Conservation (phyloP, 2,113 vertebrate species). For the Castor canadensis region DNA sequence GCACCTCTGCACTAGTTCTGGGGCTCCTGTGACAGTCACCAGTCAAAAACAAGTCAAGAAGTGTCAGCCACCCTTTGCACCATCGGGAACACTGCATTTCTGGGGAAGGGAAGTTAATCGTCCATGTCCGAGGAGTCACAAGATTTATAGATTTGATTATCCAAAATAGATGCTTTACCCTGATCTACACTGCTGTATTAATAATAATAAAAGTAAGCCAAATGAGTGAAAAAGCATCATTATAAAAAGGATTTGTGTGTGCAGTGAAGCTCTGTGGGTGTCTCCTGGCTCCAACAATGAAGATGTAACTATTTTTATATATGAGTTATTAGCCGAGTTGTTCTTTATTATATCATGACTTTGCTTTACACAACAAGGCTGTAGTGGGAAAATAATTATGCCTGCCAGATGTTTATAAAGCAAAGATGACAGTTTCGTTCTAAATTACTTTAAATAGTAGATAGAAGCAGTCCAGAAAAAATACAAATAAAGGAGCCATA, state of each 20-base stretch:
- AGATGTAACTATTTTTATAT: constrained; percentile 70
- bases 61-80: not conserved
- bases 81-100: constrained; percentile 59
- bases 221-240: constrained; percentile 61
- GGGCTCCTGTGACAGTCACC: not conserved
- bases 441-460: constrained; percentile 48
- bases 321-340: constrained; percentile 62
- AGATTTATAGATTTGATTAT: constrained; percentile 80
- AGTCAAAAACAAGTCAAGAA: not conserved
- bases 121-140: constrained; percentile 62
- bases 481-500: constrained; percentile 29
- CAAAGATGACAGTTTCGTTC: constrained; percentile 56
- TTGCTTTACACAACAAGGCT: constrained; percentile 48
- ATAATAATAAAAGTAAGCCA: constrained; percentile 74
- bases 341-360: constrained; percentile 69
- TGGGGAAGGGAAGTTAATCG: constrained; percentile 75
- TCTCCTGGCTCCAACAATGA: constrained; percentile 48
- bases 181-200: constrained; percentile 53
- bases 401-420: constrained; percentile 63
- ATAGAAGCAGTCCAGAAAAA: constrained; percentile 21
- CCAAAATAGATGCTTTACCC: constrained; percentile 65
- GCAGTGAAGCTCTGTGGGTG: constrained; percentile 47
- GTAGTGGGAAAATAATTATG: constrained; percentile 49
- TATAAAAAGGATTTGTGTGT: constrained; percentile 62
- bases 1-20: not conserved